These are phyloP conservation scores for Nymphalis polychloros DNA, from an alignment of 2,888 invertebrate genomes.

Conservation along the genomic window DNA sequence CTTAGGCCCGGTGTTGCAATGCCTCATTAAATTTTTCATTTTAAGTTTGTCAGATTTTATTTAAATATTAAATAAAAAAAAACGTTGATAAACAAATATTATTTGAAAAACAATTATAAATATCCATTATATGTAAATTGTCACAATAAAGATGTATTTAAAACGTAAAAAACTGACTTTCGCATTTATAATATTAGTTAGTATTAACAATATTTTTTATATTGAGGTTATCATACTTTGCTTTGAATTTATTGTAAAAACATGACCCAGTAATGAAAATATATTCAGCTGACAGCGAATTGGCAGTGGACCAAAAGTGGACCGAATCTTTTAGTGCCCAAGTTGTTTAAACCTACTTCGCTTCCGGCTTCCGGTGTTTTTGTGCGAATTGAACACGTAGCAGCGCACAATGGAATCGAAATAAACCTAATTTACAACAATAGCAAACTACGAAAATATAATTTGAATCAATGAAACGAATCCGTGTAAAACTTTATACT, in stretches of 20 bases:
- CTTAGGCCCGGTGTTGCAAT: too few species aligned
- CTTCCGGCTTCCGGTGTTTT: constrained; percentile 12
- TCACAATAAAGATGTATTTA: too few species aligned
- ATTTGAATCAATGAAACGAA: not conserved
- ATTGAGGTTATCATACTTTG: not conserved
- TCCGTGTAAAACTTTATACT: not conserved
- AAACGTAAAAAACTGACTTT: too few species aligned
- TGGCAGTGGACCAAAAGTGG: constrained; percentile 35
- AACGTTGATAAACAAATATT: too few species aligned
- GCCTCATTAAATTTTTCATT: too few species aligned
- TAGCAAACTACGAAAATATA: not conserved
- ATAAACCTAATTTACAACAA: constrained; percentile 3
- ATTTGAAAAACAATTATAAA: too few species aligned
- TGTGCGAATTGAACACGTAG: constrained; percentile 3
- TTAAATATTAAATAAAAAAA: too few species aligned
- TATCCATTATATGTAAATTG: too few species aligned
- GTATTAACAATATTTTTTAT: too few species aligned
- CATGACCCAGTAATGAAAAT: constrained; percentile 37
- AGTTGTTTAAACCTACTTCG: constrained; percentile 28
- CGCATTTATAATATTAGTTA: too few species aligned
- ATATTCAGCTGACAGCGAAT: constrained; percentile 33
- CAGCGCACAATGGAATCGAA: constrained; percentile 1
- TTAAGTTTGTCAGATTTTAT: too few species aligned
- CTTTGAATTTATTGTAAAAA: constrained; percentile 20
- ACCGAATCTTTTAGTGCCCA: constrained; percentile 25